phyloP scores from a whole-genome alignment of 2,888 invertebrate genomes.

The Tortricodes alternella region DNA sequence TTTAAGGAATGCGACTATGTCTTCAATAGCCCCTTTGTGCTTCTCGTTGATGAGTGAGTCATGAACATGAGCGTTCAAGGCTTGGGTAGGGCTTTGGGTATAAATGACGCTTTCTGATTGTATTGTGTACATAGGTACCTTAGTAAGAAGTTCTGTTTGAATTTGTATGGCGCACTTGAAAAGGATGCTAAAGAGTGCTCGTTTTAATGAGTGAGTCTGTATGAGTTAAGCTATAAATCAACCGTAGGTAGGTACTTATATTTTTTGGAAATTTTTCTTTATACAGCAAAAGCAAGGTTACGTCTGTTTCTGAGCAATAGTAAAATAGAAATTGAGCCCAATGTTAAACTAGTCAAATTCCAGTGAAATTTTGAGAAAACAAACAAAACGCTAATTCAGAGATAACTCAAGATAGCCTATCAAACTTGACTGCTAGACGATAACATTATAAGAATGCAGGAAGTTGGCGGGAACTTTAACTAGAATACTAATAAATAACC shows the following conservation, averaged over 20 bases:
- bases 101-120: conserved; percentile 7
- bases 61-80: conserved; percentile 29
- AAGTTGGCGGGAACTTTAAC: background rate
- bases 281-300: no score
- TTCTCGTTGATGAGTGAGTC: conserved; percentile 27
- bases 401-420: conserved; percentile 26
- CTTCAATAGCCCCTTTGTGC: conserved; percentile 25
- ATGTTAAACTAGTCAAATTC: background rate
- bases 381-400: background rate
- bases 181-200: no score
- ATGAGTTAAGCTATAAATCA: no score
- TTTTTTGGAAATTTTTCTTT: no score
- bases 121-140: background rate
- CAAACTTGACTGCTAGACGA: background rate
- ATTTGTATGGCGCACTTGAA: no score
- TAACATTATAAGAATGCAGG: background rate
- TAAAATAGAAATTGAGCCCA: no score
- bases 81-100: conserved; percentile 27
- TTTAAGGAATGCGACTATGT: conserved; percentile 20
- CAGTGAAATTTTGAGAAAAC: conserved; percentile 1
- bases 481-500: no score
- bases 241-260: no score
- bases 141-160: no score
- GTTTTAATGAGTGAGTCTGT: no score
- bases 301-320: no score